Evolutionary conservation across 2,888 invertebrate genomes (phyloP).

Genomic region (Melolontha melolontha): DNA sequence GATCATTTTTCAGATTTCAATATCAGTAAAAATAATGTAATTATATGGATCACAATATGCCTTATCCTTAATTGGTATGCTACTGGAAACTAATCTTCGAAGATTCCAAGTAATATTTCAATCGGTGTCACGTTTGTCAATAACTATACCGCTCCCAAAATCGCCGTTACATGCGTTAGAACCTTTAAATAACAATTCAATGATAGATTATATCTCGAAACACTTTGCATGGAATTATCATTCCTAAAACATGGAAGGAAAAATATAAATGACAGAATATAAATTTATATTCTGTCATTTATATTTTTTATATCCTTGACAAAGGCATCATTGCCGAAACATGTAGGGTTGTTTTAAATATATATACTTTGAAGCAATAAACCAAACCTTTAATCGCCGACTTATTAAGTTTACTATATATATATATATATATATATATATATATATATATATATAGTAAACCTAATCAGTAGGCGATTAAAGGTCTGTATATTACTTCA

Average conservation of each 20-base stretch:
- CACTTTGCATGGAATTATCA: slow-evolving; percentile 17
- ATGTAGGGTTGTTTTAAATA: no score
- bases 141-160: slow-evolving; percentile 67
- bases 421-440: no score
- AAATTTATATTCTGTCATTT: no score
- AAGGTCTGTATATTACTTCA: no score
- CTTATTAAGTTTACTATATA: no score
- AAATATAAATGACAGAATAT: slow-evolving; percentile 69
- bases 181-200: slow-evolving; percentile 47
- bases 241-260: slow-evolving; percentile 70
- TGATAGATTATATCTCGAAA: not conserved
- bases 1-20: no score
- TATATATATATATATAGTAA: no score
- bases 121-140: slow-evolving; percentile 59
- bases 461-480: no score
- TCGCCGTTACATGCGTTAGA: slow-evolving; percentile 65
- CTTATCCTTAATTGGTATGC: slow-evolving; percentile 69
- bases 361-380: no score
- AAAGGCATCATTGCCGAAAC: no score
- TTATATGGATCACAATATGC: slow-evolving; percentile 71
- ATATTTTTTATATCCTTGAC: no score
- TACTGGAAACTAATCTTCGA: slow-evolving; percentile 67
- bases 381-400: no score
- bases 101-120: slow-evolving; percentile 61
- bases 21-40: slow-evolving; percentile 73